phyloP scores from a whole-genome alignment of 2,888 invertebrate species.

The Mimas tiliae region DNA sequence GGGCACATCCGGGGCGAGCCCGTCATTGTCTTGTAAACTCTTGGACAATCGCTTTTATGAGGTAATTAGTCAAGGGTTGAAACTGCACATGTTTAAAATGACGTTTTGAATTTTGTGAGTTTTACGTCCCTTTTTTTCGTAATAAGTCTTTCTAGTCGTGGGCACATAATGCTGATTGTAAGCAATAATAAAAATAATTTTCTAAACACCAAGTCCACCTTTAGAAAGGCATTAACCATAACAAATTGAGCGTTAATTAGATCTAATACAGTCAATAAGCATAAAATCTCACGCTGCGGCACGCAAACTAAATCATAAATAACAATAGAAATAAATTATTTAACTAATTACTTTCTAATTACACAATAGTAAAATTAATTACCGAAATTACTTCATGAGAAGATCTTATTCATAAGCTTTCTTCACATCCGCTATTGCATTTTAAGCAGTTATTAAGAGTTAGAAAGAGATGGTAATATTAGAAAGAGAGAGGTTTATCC shows the following conservation, averaged over 20 bases:
- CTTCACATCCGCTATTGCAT: constrained; percentile 41
- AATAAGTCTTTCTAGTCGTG: no score
- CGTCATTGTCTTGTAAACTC: background rate
- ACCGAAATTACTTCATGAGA: constrained; percentile 32
- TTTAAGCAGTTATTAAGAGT: constrained; percentile 52
- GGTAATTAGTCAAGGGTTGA: background rate
- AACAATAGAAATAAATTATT: constrained; percentile 1
- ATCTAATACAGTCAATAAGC: background rate
- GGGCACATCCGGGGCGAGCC: constrained; percentile 27
- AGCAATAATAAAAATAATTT: no score
- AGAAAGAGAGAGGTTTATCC: constrained; percentile 47
- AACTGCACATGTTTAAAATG: background rate
- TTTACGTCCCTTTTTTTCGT: no score
- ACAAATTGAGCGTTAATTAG: background rate
- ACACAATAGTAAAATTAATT: constrained; percentile 22
- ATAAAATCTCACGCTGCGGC: constrained; percentile 5
- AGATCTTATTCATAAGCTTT: constrained; percentile 36
- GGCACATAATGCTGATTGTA: no score
- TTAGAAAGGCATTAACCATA: background rate
- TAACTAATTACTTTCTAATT: constrained; percentile 20
- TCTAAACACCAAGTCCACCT: no score
- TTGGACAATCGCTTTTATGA: background rate
- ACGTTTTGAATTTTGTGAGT: background rate
- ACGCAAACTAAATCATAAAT: background rate
- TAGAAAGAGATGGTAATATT: constrained; percentile 37